Evolutionary conservation across 64 coral and sea anemone genomes (phyloP).

Genomic region (Montipora sp.): DNA sequence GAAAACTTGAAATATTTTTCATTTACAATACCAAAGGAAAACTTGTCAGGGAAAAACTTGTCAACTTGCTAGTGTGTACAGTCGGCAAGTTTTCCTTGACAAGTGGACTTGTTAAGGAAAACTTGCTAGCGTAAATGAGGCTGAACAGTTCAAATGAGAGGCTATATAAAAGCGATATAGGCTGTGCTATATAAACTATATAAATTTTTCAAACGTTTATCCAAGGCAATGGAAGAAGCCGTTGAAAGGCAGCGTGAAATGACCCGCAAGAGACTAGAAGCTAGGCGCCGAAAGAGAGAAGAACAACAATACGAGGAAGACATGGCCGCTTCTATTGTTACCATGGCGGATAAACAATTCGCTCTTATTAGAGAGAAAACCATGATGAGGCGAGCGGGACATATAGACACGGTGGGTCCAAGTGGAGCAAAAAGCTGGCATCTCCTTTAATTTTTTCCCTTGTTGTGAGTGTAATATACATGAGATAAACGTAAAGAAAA

Average conservation of each 20-base stretch:
- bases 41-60: no score
- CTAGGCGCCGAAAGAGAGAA: conserved; percentile 79
- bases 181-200: no score
- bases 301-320: conserved; percentile 97
- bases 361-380: conserved; percentile 95
- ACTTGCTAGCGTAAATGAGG: no score
- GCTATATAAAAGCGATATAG: no score
- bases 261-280: conserved; percentile 82
- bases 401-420: conserved; percentile 78
- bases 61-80: no score
- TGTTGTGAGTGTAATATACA: no score
- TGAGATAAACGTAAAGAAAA: no score
- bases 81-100: no score
- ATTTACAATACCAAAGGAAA: no score
- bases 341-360: conserved; percentile 93
- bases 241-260: conserved; percentile 80
- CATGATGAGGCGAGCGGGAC: conserved; percentile 81
- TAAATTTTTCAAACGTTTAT: not conserved
- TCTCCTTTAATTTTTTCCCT: not conserved
- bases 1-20: no score
- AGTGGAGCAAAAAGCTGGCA: not conserved
- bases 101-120: no score
- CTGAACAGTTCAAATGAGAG: no score
- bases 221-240: conserved; percentile 76
- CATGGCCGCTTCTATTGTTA: conserved; percentile 91